Evolutionary conservation across 1,140 invertebrate genomes (phyloP).

Genomic region (Battus philenor): DNA sequence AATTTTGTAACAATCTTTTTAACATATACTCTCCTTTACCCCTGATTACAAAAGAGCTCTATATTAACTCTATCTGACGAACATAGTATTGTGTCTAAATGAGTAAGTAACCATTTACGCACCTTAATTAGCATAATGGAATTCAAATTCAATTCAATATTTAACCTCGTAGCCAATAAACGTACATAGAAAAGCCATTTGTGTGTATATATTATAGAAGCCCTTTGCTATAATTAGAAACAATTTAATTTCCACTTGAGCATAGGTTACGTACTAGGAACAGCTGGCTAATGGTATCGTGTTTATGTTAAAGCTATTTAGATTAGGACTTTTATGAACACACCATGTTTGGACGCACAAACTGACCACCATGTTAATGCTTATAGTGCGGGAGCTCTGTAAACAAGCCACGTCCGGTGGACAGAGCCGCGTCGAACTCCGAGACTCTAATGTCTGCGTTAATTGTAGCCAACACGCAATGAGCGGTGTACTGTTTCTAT

Average conservation of each 20-base stretch:
- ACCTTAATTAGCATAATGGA: too few relatives aligned
- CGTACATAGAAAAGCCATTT: conserved; percentile 32
- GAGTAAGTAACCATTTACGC: too few relatives aligned
- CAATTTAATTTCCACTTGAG: conserved; percentile 19
- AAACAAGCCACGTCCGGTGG: conserved; percentile 60
- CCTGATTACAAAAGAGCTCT: too few relatives aligned
- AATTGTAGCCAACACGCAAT: conserved; percentile 18
- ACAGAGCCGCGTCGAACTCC: conserved; percentile 27
- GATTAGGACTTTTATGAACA: conserved; percentile 14
- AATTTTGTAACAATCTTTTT: too few relatives aligned
- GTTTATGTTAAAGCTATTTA: conserved; percentile 11
- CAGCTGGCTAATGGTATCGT: conserved; percentile 8
- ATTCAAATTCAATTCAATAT: neutral
- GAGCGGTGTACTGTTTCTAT: neutral
- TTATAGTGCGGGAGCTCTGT: conserved; percentile 49
- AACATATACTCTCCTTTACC: too few relatives aligned
- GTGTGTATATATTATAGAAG: conserved; percentile 28
- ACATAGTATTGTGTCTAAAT: too few relatives aligned
- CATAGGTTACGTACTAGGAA: neutral
- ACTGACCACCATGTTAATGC: conserved; percentile 37
- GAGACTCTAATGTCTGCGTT: conserved; percentile 22
- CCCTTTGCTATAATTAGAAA: conserved; percentile 33
- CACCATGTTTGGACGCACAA: conserved; percentile 20
- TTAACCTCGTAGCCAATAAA: neutral
- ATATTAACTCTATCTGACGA: too few relatives aligned